A percentile compares a stretch with the other conserved stretches of the same genome.
Evolutionary conservation across 2,113 vertebrate genomes (phyloP).

Genomic region (Lampris incognitus): DNA sequence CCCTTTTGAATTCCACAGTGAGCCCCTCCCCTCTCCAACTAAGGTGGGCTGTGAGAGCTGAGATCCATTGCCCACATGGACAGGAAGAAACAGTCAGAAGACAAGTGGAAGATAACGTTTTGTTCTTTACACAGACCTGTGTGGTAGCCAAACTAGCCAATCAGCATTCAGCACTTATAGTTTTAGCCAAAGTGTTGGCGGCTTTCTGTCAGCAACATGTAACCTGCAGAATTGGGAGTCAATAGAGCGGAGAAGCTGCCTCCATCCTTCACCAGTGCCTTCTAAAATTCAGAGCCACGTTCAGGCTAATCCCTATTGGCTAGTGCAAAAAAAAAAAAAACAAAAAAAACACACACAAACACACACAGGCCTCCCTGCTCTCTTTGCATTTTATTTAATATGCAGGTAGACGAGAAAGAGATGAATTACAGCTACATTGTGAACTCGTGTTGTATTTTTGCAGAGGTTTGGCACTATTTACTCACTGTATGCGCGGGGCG

Average conservation of each 20-base stretch:
- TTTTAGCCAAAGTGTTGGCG: constrained; percentile 63
- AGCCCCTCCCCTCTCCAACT: background rate
- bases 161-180: constrained; percentile 56
- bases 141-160: constrained; percentile 46
- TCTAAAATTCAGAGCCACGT: constrained; percentile 64
- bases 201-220: constrained; percentile 46
- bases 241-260: constrained; percentile 62
- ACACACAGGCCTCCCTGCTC: constrained; percentile 21
- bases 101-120: background rate
- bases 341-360: constrained; percentile 18
- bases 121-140: constrained; percentile 11
- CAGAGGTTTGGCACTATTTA: background rate
- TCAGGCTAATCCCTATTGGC: constrained; percentile 38
- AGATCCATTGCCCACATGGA: background rate
- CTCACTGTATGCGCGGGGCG: background rate
- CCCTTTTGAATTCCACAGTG: background rate
- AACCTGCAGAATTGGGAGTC: constrained; percentile 48
- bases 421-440: constrained; percentile 14
- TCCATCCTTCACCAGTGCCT: constrained; percentile 73
- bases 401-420: constrained; percentile 12
- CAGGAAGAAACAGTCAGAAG: background rate
- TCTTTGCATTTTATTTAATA: constrained; percentile 15
- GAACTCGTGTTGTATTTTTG: background rate
- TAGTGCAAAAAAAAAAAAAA: constrained; percentile 30
- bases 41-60: background rate